Evolutionary conservation across 2,888 invertebrate genomes (phyloP).

Genomic region (Eupithecia centaureata): DNA sequence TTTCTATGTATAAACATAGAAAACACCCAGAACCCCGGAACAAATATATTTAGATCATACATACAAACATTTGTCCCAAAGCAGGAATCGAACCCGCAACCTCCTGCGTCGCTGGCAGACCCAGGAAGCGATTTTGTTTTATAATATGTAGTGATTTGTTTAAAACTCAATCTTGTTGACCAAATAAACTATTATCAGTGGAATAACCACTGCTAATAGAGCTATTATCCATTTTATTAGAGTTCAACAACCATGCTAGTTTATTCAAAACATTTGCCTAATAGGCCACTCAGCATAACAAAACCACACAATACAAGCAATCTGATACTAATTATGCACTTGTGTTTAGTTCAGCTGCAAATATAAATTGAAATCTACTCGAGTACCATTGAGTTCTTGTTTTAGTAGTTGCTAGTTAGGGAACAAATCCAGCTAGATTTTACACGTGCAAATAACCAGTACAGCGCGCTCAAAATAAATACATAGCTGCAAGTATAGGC

Average conservation of each 20-base stretch:
- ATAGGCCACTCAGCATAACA: slow-evolving; percentile 18
- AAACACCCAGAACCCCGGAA: no score
- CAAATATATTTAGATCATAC: no score
- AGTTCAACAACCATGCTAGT: not conserved
- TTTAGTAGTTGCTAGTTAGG: slow-evolving; percentile 26
- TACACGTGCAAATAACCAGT: slow-evolving; percentile 16
- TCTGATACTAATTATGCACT: slow-evolving; percentile 10
- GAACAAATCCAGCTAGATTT: slow-evolving; percentile 23
- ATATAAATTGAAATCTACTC: slow-evolving; percentile 37
- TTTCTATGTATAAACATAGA: no score
- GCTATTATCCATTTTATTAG: not conserved
- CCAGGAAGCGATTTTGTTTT: no score
- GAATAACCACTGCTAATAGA: not conserved
- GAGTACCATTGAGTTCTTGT: slow-evolving; percentile 26
- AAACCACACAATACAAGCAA: slow-evolving; percentile 7
- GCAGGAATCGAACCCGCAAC: no score
- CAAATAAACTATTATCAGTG: not conserved
- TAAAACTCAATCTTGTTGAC: not conserved
- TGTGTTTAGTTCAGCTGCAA: slow-evolving; percentile 31
- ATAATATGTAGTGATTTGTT: not conserved
- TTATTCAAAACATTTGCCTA: slow-evolving; percentile 17
- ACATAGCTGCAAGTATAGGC: not conserved
- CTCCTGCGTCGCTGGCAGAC: no score
- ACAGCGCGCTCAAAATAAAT: slow-evolving; percentile 16
- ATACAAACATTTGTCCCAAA: no score